phyloP scores from a whole-genome alignment of 2,797 vertebrate species.

The Aotus griseimembra region DNA sequence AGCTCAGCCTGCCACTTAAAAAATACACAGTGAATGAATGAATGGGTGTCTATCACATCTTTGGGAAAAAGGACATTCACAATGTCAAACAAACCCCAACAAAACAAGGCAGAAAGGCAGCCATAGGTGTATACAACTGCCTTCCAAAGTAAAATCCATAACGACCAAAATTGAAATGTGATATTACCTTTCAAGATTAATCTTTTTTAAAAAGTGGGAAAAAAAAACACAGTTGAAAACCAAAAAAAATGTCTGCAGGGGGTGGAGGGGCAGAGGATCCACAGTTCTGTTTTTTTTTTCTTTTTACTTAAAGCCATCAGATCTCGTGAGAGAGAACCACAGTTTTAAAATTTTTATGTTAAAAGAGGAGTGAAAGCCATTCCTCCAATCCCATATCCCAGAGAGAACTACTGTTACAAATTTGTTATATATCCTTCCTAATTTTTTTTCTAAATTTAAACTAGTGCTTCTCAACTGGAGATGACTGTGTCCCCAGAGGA shows the following conservation, averaged over 20 bases:
- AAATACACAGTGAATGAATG: background rate
- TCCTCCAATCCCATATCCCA: background rate
- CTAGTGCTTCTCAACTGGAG: background rate
- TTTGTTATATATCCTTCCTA: background rate
- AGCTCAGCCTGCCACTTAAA: background rate
- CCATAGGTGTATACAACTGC: background rate
- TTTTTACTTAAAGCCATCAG: no score
- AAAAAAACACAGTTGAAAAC: background rate
- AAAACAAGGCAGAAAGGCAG: background rate
- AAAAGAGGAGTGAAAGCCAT: background rate
- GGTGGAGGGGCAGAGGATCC: rapidly evolving
- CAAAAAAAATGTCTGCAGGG: background rate
- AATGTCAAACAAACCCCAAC: background rate
- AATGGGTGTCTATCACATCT: background rate
- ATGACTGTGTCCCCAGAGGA: no score
- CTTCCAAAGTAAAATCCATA: background rate
- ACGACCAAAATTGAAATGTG: background rate
- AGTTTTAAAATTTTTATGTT: background rate
- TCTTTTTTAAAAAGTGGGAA: background rate
- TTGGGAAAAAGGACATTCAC: background rate
- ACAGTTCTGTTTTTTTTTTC: no score
- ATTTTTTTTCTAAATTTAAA: background rate
- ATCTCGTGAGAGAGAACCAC: background rate
- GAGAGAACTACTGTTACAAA: background rate
- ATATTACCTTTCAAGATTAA: background rate